These are phyloP conservation scores for Mastomys coucha DNA, from an alignment of 2,113 vertebrate species.

Conservation along the genomic window DNA sequence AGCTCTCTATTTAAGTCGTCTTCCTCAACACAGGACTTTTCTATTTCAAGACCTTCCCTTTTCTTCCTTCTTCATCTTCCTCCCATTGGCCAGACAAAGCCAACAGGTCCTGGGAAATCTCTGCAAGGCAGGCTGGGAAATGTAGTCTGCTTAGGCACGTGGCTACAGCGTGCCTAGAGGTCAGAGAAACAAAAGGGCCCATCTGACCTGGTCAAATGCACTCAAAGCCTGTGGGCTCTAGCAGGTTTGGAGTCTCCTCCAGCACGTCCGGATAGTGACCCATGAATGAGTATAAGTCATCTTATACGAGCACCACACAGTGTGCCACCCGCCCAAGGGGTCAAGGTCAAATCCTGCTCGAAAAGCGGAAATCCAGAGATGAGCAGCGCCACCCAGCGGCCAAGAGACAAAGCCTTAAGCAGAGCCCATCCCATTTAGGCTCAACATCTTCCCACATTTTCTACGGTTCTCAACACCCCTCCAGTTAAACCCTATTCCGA, in stretches of 20 bases:
- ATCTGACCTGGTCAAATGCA: fast-evolving
- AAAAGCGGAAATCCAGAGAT: background rate
- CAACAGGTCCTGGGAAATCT: background rate
- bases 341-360: background rate
- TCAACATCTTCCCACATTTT: background rate
- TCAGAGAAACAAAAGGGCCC: background rate
- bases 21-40: background rate
- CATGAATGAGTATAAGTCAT: background rate
- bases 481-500: background rate
- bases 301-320: background rate
- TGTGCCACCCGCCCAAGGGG: too few species aligned
- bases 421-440: background rate
- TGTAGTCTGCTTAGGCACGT: background rate
- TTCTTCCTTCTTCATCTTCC: background rate
- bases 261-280: background rate
- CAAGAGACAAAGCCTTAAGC: background rate
- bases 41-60: background rate
- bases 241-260: too few species aligned
- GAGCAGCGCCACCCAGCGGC: background rate
- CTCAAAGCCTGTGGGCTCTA: too few species aligned
- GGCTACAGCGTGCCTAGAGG: background rate
- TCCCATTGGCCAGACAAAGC: background rate
- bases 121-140: background rate
- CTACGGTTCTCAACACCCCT: too few species aligned
- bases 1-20: fast-evolving